phyloP scores from a whole-genome alignment of 2,113 vertebrate genomes.

The Raphicerus campestris region DNA sequence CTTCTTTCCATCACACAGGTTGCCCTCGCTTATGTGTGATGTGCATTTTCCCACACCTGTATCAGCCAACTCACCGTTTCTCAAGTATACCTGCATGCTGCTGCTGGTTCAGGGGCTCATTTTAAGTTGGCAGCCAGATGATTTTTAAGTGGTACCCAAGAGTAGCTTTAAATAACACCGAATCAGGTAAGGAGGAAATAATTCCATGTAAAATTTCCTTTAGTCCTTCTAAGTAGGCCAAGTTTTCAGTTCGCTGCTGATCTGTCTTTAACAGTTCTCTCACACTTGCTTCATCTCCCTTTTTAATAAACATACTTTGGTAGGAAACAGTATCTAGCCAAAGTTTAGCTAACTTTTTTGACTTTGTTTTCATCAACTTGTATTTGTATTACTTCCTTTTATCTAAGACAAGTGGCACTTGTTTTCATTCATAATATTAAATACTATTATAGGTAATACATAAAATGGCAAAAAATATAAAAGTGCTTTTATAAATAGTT shows the following conservation, averaged over 20 bases:
- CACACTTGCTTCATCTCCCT: not conserved
- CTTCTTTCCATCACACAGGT: not conserved
- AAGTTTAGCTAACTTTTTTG: not conserved
- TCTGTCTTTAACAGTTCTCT: not conserved
- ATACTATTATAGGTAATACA: not conserved
- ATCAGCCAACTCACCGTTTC: not conserved
- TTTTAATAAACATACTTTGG: not conserved
- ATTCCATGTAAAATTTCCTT: not conserved
- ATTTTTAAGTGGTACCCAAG: not conserved
- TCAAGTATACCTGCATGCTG: not conserved
- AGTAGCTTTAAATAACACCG: not conserved
- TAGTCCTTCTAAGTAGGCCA: not conserved
- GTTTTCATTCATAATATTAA: not conserved
- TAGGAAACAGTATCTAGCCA: not conserved
- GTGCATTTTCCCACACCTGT: not conserved
- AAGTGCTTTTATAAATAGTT: not conserved
- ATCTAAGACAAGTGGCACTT: not conserved
- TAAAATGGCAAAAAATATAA: not conserved
- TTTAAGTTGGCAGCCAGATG: not conserved
- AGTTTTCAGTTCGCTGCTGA: not conserved
- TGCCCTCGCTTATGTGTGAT: not conserved
- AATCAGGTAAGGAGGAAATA: not conserved
- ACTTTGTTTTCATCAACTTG: constrained; percentile 15
- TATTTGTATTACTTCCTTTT: not conserved
- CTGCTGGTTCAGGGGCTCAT: not conserved